Evolutionary conservation across 2,113 vertebrate species (phyloP).

Genomic region (Sebastes fasciatus): DNA sequence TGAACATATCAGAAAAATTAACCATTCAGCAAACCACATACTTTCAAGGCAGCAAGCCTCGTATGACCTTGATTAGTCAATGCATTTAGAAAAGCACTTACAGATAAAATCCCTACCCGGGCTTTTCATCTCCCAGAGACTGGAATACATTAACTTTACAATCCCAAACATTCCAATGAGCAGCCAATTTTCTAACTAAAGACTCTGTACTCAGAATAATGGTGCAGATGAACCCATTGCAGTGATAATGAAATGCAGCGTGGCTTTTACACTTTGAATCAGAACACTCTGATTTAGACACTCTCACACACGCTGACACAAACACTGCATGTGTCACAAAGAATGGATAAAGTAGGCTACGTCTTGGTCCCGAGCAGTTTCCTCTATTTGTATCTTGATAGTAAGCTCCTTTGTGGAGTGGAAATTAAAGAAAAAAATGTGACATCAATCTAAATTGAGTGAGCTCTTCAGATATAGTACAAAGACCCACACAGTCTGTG

Average conservation of each 20-base stretch:
- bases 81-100: slow-evolving; percentile 6
- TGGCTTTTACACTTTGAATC: slow-evolving; percentile 36
- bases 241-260: slow-evolving; percentile 49
- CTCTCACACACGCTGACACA: slow-evolving; percentile 3
- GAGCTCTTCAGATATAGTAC: slow-evolving; percentile 4
- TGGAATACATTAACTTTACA: slow-evolving; percentile 55
- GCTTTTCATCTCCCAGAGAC: slow-evolving; percentile 15
- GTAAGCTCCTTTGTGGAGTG: slow-evolving; percentile 1
- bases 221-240: neutral
- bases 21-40: neutral
- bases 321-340: slow-evolving; percentile 10
- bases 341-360: neutral
- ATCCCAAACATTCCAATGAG: slow-evolving; percentile 19
- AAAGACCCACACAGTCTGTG: slow-evolving; percentile 18
- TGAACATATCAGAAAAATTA: neutral
- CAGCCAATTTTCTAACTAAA: slow-evolving; percentile 25
- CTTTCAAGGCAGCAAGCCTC: neutral
- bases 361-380: neutral
- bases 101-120: neutral
- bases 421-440: slow-evolving; percentile 2
- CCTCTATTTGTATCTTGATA: neutral
- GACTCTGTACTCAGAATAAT: slow-evolving; percentile 14
- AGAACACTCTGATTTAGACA: slow-evolving; percentile 19
- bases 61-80: slow-evolving; percentile 17
- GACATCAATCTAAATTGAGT: neutral